phyloP scores from a whole-genome alignment of 2,888 invertebrate genomes.

The Acleris holmiana region DNA sequence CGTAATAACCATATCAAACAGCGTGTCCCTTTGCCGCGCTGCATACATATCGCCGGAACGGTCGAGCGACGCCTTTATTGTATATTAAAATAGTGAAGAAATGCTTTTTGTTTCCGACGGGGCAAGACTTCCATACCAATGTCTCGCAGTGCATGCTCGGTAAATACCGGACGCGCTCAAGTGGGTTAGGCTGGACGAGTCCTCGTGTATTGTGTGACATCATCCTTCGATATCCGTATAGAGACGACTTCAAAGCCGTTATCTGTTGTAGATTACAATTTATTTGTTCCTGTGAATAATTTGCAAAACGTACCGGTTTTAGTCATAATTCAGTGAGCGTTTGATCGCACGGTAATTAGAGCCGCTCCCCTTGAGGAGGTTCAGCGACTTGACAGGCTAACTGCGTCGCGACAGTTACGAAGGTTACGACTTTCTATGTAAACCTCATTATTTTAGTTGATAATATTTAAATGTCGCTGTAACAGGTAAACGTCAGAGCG shows the following conservation, averaged over 20 bases:
- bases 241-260: conserved; percentile 41
- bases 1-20: conserved; percentile 84
- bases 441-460: conserved; percentile 75
- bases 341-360: conserved; percentile 11
- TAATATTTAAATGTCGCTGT: conserved; percentile 74
- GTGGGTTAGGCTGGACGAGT: conserved; percentile 38
- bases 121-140: conserved; percentile 71
- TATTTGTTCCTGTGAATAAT: conserved; percentile 32
- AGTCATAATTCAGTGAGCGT: conserved; percentile 10
- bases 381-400: conserved; percentile 18
- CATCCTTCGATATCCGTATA: conserved; percentile 39
- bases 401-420: conserved; percentile 25
- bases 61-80: conserved; percentile 63
- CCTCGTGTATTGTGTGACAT: conserved; percentile 35
- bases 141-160: conserved; percentile 54
- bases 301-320: conserved; percentile 14
- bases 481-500: conserved; percentile 65
- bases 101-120: conserved; percentile 77
- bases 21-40: conserved; percentile 77
- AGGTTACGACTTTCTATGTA: conserved; percentile 60
- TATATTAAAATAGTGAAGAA: conserved; percentile 76
- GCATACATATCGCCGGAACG: conserved; percentile 76
- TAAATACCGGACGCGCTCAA: conserved; percentile 61
- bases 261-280: conserved; percentile 38
- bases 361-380: conserved; percentile 3